Conservation (phyloP, 2,797 vertebrate genomes). For the Tachyglossus aculeatus region DNA sequence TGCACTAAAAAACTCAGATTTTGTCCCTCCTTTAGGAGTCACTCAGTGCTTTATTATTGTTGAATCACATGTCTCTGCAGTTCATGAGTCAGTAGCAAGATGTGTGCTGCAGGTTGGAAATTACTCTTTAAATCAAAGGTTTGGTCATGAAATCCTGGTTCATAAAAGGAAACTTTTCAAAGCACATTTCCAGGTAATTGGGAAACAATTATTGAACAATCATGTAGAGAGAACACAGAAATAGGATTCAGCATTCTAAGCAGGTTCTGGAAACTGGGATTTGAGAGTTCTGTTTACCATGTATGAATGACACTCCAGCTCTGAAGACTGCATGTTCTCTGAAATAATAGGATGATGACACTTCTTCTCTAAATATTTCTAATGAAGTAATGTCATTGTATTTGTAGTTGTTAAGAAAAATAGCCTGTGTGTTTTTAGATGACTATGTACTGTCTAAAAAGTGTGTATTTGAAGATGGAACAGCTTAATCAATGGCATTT, state of each 20-base stretch:
- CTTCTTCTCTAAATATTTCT: slow-evolving; percentile 45
- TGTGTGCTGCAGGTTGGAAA: background rate
- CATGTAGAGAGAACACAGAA: background rate
- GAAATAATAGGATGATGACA: slow-evolving; percentile 44
- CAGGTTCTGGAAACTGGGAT: background rate
- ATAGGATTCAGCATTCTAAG: background rate
- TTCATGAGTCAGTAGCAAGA: fast-evolving
- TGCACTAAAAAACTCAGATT: slow-evolving; percentile 25
- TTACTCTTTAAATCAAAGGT: background rate
- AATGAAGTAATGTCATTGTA: slow-evolving; percentile 41
- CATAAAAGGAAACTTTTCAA: background rate
- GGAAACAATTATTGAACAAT: background rate
- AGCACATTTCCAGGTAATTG: background rate
- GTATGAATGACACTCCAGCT: slow-evolving; percentile 32
- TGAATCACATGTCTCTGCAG: background rate
- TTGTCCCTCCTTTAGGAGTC: background rate
- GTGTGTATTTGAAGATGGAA: background rate
- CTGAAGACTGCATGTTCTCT: too few relatives aligned
- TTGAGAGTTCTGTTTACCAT: slow-evolving; percentile 9
- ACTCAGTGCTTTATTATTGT: background rate
- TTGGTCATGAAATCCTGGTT: background rate
- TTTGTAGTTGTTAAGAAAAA: slow-evolving; percentile 35
- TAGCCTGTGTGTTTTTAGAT: slow-evolving; percentile 6
- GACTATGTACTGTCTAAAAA: slow-evolving; percentile 11
- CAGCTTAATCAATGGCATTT: too few relatives aligned